phyloP scores from a whole-genome alignment of 2,113 vertebrate species.

The Cepphus grylle region DNA sequence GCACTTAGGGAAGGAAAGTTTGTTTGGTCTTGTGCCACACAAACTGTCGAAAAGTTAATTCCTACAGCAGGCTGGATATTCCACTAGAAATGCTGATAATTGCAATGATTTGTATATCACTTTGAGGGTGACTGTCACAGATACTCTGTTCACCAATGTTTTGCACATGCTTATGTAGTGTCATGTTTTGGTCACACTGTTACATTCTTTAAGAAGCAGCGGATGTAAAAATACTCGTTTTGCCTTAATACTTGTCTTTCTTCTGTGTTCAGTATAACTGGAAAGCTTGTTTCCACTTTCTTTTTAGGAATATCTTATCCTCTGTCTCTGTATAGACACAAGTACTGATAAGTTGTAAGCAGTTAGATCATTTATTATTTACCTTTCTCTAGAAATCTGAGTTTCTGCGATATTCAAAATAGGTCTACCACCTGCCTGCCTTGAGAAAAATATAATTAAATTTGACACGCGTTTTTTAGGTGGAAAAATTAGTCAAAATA shows the following conservation, averaged over 20 bases:
- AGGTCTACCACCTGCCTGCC: background rate
- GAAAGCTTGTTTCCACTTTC: slow-evolving; percentile 31
- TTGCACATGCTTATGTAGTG: background rate
- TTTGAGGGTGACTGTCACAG: background rate
- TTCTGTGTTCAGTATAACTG: slow-evolving; percentile 76
- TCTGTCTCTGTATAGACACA: slow-evolving; percentile 17
- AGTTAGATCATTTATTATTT: background rate
- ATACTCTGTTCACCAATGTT: background rate
- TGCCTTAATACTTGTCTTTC: background rate
- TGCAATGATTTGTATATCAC: background rate
- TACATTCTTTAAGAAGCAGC: background rate
- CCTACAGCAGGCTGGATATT: background rate
- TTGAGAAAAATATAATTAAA: background rate
- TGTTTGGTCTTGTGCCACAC: background rate
- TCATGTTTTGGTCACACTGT: background rate
- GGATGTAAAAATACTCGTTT: background rate
- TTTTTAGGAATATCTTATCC: background rate
- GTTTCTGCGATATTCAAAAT: background rate
- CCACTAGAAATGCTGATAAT: background rate
- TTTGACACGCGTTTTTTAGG: background rate
- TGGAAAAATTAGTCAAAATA: background rate
- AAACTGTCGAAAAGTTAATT: background rate
- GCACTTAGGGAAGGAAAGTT: background rate
- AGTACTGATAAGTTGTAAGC: slow-evolving; percentile 5
- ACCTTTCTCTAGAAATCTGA: background rate